A percentile compares a stretch with the other conserved stretches of the same genome.
Evolutionary conservation across 2,113 vertebrate genomes (phyloP).

Genomic region (Paedocypris sp.): DNA sequence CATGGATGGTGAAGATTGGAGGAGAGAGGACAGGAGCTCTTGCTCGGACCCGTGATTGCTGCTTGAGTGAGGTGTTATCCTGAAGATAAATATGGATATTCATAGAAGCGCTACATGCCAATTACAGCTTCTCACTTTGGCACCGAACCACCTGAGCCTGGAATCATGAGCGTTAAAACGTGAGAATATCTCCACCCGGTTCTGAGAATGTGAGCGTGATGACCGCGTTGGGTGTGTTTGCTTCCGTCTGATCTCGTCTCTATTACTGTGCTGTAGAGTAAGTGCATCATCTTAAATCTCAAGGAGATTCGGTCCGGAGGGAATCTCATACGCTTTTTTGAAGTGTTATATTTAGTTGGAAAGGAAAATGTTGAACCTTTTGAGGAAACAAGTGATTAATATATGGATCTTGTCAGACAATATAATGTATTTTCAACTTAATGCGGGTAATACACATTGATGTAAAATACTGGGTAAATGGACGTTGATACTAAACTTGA

Average conservation of each 20-base stretch:
- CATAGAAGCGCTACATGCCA: constrained; percentile 45
- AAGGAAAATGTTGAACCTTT: no score
- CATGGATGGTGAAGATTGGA: not conserved
- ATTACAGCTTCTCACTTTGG: constrained; percentile 45
- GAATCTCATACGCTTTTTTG: no score
- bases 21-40: not conserved
- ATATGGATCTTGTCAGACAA: no score
- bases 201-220: constrained; percentile 4
- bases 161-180: constrained; percentile 16
- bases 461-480: no score
- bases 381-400: no score
- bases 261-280: not conserved
- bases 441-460: no score
- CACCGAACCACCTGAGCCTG: constrained; percentile 32
- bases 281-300: constrained; percentile 9
- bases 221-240: not conserved
- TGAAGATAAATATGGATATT: constrained; percentile 58
- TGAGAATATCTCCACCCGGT: not conserved
- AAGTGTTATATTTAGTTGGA: no score
- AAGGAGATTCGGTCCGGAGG: no score
- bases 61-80: constrained; percentile 52
- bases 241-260: not conserved
- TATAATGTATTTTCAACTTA: no score
- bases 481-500: no score
- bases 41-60: constrained; percentile 42